phyloP scores from a whole-genome alignment of 64 coral and sea anemone genomes.

The Pocillopora damicornis region DNA sequence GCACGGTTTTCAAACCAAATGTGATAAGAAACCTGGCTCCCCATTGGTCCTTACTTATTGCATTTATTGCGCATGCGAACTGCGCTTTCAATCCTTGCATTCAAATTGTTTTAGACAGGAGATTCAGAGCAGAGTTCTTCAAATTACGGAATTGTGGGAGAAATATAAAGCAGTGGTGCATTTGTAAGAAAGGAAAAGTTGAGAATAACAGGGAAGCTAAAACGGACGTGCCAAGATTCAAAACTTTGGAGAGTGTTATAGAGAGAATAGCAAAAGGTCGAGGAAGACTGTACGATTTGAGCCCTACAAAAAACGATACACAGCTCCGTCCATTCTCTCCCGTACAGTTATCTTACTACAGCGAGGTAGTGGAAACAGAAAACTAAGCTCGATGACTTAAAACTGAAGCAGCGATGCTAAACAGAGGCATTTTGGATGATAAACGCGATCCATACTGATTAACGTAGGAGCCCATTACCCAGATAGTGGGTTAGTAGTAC shows the following conservation, averaged over 20 bases:
- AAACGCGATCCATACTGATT: too few relatives aligned
- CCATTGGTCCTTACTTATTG: background rate
- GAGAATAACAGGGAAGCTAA: too few relatives aligned
- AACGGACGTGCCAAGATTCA: background rate
- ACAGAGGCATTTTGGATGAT: too few relatives aligned
- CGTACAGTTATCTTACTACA: background rate
- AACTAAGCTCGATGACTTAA: too few relatives aligned
- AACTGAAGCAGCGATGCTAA: too few relatives aligned
- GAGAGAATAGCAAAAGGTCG: background rate
- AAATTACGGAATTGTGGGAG: background rate
- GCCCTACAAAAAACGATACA: background rate
- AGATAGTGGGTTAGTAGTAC: too few relatives aligned
- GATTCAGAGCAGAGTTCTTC: slow-evolving; percentile 12
- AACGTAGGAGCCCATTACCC: too few relatives aligned
- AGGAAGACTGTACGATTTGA: slow-evolving; percentile 18
- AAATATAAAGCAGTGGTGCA: background rate
- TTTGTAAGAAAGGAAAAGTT: background rate
- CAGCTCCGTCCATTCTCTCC: background rate
- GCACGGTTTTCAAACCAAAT: background rate
- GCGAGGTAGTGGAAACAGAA: background rate
- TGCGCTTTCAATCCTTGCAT: slow-evolving; percentile 11
- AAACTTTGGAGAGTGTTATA: background rate
- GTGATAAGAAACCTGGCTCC: background rate
- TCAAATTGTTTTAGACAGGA: slow-evolving; percentile 2
- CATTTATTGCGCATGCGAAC: slow-evolving; percentile 7